These are phyloP conservation scores for Drosophila truncata DNA, from an alignment of 1,140 invertebrate genomes.

Conservation along the genomic window DNA sequence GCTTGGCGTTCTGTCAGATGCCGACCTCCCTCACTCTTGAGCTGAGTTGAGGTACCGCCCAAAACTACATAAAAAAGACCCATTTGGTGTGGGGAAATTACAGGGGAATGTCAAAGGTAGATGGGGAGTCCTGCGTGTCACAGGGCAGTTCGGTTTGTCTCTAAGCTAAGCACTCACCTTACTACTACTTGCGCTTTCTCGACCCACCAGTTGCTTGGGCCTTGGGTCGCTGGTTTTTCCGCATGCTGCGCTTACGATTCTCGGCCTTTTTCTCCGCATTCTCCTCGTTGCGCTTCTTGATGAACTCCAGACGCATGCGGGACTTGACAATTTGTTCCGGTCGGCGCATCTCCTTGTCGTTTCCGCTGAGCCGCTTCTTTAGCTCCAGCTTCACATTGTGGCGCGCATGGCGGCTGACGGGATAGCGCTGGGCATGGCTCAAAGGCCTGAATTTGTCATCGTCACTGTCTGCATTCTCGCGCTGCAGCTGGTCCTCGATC, in stretches of 20 bases:
- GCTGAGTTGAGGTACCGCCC: background rate
- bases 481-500: conserved; percentile 87
- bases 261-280: conserved; percentile 63
- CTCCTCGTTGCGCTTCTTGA: conserved; percentile 71
- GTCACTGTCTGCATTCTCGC: conserved; percentile 87
- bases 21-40: conserved; percentile 4
- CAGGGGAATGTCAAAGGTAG: background rate
- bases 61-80: background rate
- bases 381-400: conserved; percentile 88
- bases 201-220: conserved; percentile 36
- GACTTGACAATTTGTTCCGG: conserved; percentile 91
- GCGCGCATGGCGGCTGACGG: conserved; percentile 87
- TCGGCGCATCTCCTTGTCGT: conserved; percentile 87
- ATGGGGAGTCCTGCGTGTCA: background rate
- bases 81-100: background rate
- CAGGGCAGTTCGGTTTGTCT: background rate
- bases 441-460: conserved; percentile 83
- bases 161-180: conserved; percentile 3
- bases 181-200: conserved; percentile 54
- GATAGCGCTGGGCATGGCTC: conserved; percentile 82
- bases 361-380: conserved; percentile 84
- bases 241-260: conserved; percentile 82
- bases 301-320: conserved; percentile 85
- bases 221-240: conserved; percentile 67
- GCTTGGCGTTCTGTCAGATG: background rate